Evolutionary conservation across 1,140 invertebrate genomes (phyloP), one percentile per base, ranked within the genome.

Genomic region (Bombus turneri): DNA sequence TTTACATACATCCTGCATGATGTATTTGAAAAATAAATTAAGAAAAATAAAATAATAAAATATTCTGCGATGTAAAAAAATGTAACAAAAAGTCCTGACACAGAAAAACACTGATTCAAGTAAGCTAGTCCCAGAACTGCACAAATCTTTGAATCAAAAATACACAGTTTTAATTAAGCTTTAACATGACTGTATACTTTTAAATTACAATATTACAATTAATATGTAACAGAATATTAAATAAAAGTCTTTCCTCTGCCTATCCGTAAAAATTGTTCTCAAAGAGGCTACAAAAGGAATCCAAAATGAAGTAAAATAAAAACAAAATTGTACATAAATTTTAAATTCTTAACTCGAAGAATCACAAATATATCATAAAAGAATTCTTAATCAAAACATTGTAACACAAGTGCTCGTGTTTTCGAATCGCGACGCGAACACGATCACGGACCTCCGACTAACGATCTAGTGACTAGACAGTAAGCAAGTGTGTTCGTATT

Each of bases 381-480:
- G 28, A n/a, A 18, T 8, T 18, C 0, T 62, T 22, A 22, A 28
- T 66, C 15, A 72, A 72, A 25, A 69, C 28, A n/a, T 25, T 3
- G 1, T 2, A 34, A 69, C 10, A 47, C 37, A 82, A 31, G 47
- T 18, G 82, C 18, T n/a, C 64, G 39, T 53, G 43, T n/a, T 28
- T 66, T 69, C 64, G 3, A 31, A 47, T 76, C 47, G 57, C 68
- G 18, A 28, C 79, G 59, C 18, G 22, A 80, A 43, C 75, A 39
- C 28, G 37, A 82, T 82, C 88, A 91, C 91, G 90, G 86, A 86
- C 88, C 85, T 86, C 83, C 76, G 83, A 93, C 93, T 94, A 92
- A 94, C 88, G 71, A 91, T 89, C 92, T 94, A 94, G 81, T 94
- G 93, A 94, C 93, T 94, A 94, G 93, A 94, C 90, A 87, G 89